Evolutionary conservation across 1,140 invertebrate species (phyloP), one percentile per base, ranked within the genome.

Genomic region (Drosophila insularis): DNA sequence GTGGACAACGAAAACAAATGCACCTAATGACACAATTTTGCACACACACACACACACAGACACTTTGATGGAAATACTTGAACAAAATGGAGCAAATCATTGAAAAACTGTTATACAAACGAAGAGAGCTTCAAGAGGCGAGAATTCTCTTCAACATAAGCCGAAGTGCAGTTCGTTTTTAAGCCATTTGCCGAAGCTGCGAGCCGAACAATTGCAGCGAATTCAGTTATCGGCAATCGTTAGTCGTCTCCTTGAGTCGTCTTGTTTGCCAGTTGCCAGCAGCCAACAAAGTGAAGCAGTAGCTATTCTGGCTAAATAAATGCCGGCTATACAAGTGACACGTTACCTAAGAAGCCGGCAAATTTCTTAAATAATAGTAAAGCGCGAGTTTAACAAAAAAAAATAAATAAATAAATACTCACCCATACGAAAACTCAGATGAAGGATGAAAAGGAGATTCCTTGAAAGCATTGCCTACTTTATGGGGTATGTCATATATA

Each of bases 11-110:
- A 89, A 89, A 89, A 89, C 84, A 89, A 89, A 89, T 89, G 84
- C 84, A 89, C 84, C 84, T 89, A 89, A 89, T 89, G 84, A 89
- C 84, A 89, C 84, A 89, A 89, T 89, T 89, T 58, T 69, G 70
- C 67, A 76, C 68, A 54, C 61, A 68, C 58, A 63, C 46, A 40
- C 17, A 75, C 35, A 35, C 58, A 61, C 46, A 68, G 55, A 58
- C 43, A 58, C 55, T 23, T 50, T 37, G 14, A 54, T 10, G 58
- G 0, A 13, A 56, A 59, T 59, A 62, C 67, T 17, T 2, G 10
- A 19, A n/a, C 14, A 68, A 81, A 81, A 56, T 81, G 58, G 56
- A 71, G 35, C 81, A 71, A 63, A 23, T 4, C 2, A 40, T 27
- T 10, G 32, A 40, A 37, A 69, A 86, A 86, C 82, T 86, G 82